Conservation (phyloP, 2,113 vertebrate species). For the Gallinago undulata region DNA sequence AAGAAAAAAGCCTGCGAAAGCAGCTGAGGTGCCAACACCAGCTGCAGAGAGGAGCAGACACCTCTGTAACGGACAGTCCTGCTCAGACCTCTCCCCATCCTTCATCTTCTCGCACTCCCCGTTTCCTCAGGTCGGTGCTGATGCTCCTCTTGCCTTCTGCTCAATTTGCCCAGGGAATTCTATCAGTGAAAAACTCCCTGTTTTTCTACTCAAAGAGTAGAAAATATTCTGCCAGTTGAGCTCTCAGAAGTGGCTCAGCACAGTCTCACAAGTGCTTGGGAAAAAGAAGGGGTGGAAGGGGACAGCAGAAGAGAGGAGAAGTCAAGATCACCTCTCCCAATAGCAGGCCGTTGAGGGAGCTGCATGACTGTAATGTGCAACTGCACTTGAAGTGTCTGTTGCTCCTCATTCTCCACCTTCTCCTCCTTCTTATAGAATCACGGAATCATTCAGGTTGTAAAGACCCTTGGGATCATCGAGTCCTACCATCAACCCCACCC, state of each 20-base stretch:
- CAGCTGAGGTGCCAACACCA: not conserved
- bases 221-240: not conserved
- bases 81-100: not conserved
- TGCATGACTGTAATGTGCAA: fast-evolving
- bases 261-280: not conserved
- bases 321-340: not conserved
- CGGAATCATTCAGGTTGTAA: too few species aligned
- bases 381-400: not conserved
- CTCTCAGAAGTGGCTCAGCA: not conserved
- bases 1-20: not conserved
- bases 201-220: not conserved
- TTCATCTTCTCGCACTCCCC: not conserved
- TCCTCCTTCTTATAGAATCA: not conserved
- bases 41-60: not conserved
- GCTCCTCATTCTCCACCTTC: not conserved
- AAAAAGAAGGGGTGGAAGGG: not conserved
- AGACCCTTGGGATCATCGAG: too few species aligned
- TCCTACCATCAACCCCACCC: too few species aligned
- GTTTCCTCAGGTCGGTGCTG: not conserved
- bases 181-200: not conserved
- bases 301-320: not conserved
- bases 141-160: not conserved
- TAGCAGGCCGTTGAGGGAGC: fast-evolving
- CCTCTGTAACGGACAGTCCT: not conserved
- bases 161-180: not conserved